Conservation (phyloP, 2,113 vertebrate species). For the Platycercus adscitus region DNA sequence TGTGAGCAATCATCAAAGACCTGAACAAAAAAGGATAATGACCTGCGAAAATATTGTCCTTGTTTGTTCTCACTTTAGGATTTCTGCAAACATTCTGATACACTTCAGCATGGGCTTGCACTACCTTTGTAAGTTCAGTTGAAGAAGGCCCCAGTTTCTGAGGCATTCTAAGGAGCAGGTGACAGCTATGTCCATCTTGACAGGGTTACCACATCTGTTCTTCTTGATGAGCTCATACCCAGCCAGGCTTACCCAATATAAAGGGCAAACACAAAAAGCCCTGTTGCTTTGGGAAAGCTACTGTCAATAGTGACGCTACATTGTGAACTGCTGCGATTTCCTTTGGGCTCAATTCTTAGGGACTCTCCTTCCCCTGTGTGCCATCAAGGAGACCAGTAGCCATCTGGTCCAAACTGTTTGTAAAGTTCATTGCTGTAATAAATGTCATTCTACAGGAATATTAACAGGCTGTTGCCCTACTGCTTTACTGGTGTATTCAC, state of each 20-base stretch:
- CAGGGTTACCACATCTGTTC: background rate
- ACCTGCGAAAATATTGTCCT: background rate
- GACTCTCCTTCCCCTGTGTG: background rate
- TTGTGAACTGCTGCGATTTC: background rate
- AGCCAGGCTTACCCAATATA: background rate
- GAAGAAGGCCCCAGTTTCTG: background rate
- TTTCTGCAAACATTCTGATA: background rate
- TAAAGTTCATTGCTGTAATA: background rate
- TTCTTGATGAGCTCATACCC: background rate
- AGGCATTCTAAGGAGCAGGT: background rate
- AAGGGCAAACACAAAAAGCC: background rate
- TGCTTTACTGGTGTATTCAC: background rate
- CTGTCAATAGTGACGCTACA: background rate
- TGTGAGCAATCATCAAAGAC: background rate
- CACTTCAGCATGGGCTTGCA: background rate
- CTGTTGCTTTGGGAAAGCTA: too few species aligned
- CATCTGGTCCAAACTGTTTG: slow-evolving; percentile 5
- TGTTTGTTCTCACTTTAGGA: background rate
- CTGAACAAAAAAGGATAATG: background rate
- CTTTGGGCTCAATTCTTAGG: background rate
- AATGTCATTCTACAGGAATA: background rate
- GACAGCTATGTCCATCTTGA: background rate
- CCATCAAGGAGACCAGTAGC: background rate
- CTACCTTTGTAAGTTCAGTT: background rate
- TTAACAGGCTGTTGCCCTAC: background rate